These are phyloP conservation scores for Coptodon bakossiorum DNA, from an alignment of 2,113 vertebrate species.

Conservation along the genomic window DNA sequence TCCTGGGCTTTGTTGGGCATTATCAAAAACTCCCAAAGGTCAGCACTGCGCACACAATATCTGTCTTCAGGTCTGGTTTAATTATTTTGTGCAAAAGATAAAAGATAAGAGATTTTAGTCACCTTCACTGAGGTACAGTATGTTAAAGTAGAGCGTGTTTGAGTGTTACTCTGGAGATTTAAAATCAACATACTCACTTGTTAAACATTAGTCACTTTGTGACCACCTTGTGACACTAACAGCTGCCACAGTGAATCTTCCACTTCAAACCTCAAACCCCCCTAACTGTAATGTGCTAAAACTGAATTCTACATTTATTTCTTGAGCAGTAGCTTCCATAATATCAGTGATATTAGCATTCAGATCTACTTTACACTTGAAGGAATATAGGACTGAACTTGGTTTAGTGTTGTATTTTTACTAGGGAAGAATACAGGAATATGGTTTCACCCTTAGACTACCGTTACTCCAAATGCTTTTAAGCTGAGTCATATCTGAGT, in stretches of 20 bases:
- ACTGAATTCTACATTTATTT: neutral
- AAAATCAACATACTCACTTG: slow-evolving; percentile 52
- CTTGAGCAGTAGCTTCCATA: neutral
- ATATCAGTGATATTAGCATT: neutral
- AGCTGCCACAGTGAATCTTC: neutral
- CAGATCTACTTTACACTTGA: neutral
- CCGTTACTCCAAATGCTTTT: neutral
- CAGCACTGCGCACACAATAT: neutral
- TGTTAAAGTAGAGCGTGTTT: neutral
- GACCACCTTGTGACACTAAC: neutral
- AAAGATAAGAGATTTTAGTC: neutral
- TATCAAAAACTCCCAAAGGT: slow-evolving; percentile 26
- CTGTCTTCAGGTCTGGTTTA: neutral
- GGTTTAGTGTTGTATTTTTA: neutral
- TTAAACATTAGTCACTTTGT: slow-evolving; percentile 66
- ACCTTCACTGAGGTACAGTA: neutral
- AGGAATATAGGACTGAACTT: neutral
- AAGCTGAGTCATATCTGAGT: neutral
- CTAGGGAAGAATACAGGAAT: neutral
- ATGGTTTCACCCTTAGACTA: neutral
- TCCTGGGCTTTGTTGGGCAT: slow-evolving; percentile 78
- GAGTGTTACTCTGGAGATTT: slow-evolving; percentile 59
- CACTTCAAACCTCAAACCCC: neutral
- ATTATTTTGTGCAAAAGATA: neutral
- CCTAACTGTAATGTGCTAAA: neutral